Evolutionary conservation across 2,113 vertebrate genomes (phyloP), one percentile per base, ranked within the genome.

Genomic region (Tetrax tetrax): DNA sequence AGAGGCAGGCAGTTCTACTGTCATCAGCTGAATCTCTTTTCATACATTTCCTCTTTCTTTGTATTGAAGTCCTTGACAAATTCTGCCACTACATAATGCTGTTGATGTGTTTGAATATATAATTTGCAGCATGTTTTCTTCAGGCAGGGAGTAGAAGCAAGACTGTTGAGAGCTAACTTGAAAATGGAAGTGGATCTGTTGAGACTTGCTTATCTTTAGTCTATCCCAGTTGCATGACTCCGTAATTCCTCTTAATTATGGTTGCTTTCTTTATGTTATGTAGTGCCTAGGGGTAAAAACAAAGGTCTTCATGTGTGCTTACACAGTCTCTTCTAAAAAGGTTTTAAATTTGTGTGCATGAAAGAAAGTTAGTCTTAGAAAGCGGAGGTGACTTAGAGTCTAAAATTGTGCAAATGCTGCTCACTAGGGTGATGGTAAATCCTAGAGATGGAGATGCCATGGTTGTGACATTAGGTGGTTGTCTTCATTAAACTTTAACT

Each of bases 371-470:
- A 56, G 22, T n/a, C 13, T 31, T 59, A 1, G 43, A 72, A 77
- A 74, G 64, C 45, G 65, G 69, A 43, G 45, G 25, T 37, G 50
- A 6, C 13, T 57, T 41, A 3, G 22, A 45, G 5, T 41, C 50
- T 70, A 18, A 25, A 53, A 35, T 48, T 2, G 7, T n/a, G 28
- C 4, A 60, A 48, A 20, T 70, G 3, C 35, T 81, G 20, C 2
- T 43, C 70, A 6, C 33, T 28, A 48, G 29, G 15, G 13, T 29
- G 54, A 15, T 1, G 38, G 25, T 25, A n/a, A 57, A 45, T 59
- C 53, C n/a, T n/a, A 9, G 7, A 13, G 6, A 27, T 1, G 56
- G 21, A 53, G 71, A 65, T 28, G 3, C 6, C 1, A 0, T 50
- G 29, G 2, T 48, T 8, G 2, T 60, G 28, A 16, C 25, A n/a